Evolutionary conservation across 1,140 invertebrate genomes (phyloP), one percentile per base, ranked within the genome.

Genomic region (Sinella curviseta): DNA sequence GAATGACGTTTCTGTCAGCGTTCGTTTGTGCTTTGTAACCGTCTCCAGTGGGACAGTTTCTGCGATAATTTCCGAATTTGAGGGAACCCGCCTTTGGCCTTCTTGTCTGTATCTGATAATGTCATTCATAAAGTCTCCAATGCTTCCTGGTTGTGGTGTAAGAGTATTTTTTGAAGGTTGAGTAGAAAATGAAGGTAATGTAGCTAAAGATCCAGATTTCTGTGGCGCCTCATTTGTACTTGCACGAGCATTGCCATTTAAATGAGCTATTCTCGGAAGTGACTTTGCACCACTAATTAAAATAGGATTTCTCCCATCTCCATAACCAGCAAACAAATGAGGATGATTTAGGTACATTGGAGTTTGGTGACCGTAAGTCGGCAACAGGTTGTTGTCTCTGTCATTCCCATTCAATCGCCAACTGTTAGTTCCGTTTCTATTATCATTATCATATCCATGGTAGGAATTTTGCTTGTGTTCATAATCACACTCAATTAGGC

Each of bases 51-150:
- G 92, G 4, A 93, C 91, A 3, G 90, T 90, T 78, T 90, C 88
- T 1, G 92, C 91, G 20, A 93, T 48, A 17, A 81, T 67, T 34
- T 84, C 92, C 90, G 90, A 90, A 34, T 28, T 83, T 87, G 86
- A 91, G 79, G 89, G 86, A n/a, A 0, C 0, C 92, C 89, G 82
- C 90, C 91, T 88, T 26, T 90, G 90, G 0, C 82, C 84, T 83
- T 92, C 93, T 83, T 90, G 91, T 16, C 12, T 70, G 31, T 33
- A 14, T 24, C 65, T 8, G 12, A 70, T 70, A 84, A 91, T 91
- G 82, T 90, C 83, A 85, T 94, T 94, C 92, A 94, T 94, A 82
- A 93, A 85, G 85, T 94, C 92, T 3, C 92, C 92, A 54, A 94
- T 92, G 80, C 92, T 93, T 1, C 91, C 91, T 1, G 26, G 65